Conservation (phyloP, 2,888 invertebrate species). For the Hydroisotoma schaefferi region DNA sequence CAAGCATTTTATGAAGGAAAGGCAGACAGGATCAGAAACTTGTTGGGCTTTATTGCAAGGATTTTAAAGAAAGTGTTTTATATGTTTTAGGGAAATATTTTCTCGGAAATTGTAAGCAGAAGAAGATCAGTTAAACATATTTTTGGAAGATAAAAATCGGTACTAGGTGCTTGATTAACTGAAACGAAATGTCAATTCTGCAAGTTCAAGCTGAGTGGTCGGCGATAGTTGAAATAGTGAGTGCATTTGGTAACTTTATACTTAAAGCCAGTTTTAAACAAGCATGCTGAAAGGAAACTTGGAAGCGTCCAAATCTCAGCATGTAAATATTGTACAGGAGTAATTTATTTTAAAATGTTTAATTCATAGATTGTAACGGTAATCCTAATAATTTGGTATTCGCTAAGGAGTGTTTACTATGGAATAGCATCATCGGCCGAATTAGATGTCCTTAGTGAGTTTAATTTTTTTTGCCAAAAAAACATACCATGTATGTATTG, state of each 20-base stretch:
- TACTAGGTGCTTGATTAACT: too few species aligned
- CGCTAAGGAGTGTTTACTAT: constrained; percentile 26
- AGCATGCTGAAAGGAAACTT: too few species aligned
- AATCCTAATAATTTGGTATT: constrained; percentile 27
- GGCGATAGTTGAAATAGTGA: constrained; percentile 37
- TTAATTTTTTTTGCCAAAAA: background rate
- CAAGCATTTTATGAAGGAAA: too few species aligned
- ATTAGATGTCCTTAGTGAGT: constrained; percentile 30
- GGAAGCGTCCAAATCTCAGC: too few species aligned
- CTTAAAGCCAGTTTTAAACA: too few species aligned
- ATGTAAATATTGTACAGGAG: background rate
- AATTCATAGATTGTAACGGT: constrained; percentile 27
- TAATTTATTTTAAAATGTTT: background rate
- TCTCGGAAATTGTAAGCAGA: background rate
- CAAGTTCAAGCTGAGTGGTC: constrained; percentile 40
- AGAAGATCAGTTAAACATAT: background rate
- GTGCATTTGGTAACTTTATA: too few species aligned
- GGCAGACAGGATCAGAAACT: too few species aligned
- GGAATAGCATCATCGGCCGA: constrained; percentile 27
- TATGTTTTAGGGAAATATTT: background rate
- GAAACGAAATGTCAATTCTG: constrained; percentile 28
- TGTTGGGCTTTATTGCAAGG: too few species aligned
- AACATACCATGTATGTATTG: too few species aligned
- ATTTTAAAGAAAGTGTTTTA: too few species aligned
- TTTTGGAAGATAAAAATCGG: too few species aligned